A percentile compares a stretch with the other conserved stretches of the same genome.
Evolutionary conservation across 2,113 vertebrate genomes (phyloP).

Genomic region (Podocnemis expansa): DNA sequence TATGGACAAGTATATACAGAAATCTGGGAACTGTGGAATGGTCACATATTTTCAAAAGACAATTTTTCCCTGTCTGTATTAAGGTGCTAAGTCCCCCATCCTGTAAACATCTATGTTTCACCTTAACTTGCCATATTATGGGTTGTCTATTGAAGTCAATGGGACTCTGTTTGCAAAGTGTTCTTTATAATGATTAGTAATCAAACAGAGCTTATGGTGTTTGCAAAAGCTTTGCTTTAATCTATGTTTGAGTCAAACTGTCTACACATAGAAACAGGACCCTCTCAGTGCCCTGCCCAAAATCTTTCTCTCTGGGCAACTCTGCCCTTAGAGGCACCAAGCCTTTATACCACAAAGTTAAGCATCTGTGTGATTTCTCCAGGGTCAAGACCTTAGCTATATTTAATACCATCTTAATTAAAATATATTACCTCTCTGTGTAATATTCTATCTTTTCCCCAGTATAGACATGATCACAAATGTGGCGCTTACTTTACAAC

Average conservation of each 20-base stretch:
- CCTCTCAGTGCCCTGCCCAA: neutral
- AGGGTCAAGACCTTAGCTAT: neutral
- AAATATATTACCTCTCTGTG: neutral
- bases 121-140: neutral
- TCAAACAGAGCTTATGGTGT: neutral
- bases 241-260: neutral
- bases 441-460: neutral
- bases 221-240: neutral
- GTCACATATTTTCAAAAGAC: neutral
- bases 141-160: neutral
- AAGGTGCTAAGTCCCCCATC: neutral
- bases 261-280: neutral
- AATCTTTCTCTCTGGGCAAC: neutral
- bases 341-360: neutral
- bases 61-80: neutral
- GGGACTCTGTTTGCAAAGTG: neutral
- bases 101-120: neutral
- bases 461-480: neutral
- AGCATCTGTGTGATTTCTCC: neutral
- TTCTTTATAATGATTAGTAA: neutral
- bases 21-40: neutral
- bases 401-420: neutral
- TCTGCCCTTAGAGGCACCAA: neutral
- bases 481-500: neutral
- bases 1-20: neutral